Evolutionary conservation across 1,140 invertebrate genomes (phyloP).

Genomic region (Zaprionus kolodkinae): DNA sequence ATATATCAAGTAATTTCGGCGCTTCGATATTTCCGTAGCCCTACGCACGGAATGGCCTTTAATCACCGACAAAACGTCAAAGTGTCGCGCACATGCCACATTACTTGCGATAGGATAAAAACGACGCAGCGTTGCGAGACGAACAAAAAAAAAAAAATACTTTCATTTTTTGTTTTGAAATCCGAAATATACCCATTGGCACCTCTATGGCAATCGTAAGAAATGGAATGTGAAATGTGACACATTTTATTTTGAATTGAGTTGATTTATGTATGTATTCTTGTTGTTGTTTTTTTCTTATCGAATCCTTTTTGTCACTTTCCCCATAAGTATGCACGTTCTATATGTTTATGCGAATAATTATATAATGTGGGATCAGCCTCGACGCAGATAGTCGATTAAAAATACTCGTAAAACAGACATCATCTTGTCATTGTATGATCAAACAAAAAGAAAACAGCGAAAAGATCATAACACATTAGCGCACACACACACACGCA

Average conservation of each 20-base stretch:
- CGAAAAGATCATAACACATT: constrained; percentile 44
- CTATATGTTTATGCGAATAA: constrained; percentile 14
- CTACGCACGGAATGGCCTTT: constrained; percentile 48
- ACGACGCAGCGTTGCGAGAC: background rate
- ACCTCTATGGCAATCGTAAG: background rate
- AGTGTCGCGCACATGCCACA: constrained; percentile 26
- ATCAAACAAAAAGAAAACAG: constrained; percentile 58
- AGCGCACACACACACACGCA: constrained; percentile 32
- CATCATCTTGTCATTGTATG: constrained; percentile 52
- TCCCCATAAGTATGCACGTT: constrained; percentile 2
- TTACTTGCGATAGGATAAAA: constrained; percentile 2
- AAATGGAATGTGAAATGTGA: constrained; percentile 12
- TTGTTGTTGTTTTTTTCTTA: constrained; percentile 23
- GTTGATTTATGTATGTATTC: background rate
- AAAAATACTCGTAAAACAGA: constrained; percentile 54
- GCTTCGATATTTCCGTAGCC: constrained; percentile 45
- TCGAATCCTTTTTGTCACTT: constrained; percentile 37
- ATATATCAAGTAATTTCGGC: constrained; percentile 56
- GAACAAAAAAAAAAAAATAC: background rate
- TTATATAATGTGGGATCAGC: constrained; percentile 47
- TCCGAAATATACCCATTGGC: background rate
- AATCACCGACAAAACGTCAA: constrained; percentile 30
- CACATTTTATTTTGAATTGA: constrained; percentile 29
- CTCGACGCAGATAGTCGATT: constrained; percentile 15
- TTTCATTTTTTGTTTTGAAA: background rate